phyloP scores from a whole-genome alignment of 2,113 vertebrate genomes.

The Tachycineta bicolor region DNA sequence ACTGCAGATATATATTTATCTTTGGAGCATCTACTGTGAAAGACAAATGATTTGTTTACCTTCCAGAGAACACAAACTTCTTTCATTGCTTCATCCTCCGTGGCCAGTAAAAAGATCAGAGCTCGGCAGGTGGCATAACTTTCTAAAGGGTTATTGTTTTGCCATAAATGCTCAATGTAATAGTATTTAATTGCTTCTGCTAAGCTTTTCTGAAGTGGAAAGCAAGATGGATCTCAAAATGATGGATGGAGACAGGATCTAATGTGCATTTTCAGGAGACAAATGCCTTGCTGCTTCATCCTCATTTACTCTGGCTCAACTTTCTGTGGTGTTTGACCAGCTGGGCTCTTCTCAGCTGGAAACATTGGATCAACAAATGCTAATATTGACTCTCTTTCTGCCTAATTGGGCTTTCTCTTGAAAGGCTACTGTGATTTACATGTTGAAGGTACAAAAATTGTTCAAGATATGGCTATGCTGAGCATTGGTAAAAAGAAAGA shows the following conservation, averaged over 20 bases:
- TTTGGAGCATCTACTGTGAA: background rate
- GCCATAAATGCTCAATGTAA: background rate
- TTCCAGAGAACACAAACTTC: background rate
- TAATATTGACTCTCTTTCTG: background rate
- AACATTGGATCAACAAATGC: background rate
- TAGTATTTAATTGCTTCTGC: constrained; percentile 16
- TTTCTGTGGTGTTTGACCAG: constrained; percentile 1
- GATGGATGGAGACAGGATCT: background rate
- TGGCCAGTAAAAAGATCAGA: background rate
- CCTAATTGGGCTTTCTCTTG: background rate
- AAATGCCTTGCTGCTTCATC: background rate
- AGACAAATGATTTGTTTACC: background rate
- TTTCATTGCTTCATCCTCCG: background rate
- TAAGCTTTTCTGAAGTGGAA: background rate
- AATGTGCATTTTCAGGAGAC: background rate
- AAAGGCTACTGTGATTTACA: background rate
- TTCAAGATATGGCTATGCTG: background rate
- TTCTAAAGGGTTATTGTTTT: background rate
- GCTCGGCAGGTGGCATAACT: background rate
- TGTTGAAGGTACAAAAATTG: background rate
- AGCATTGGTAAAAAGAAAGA: background rate
- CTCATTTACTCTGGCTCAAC: background rate
- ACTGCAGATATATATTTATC: background rate
- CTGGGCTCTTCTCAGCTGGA: background rate
- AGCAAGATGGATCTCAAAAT: background rate